Evolutionary conservation across 2,113 vertebrate genomes (phyloP), one percentile per base, ranked within the genome.

Genomic region (Osmerus mordax): DNA sequence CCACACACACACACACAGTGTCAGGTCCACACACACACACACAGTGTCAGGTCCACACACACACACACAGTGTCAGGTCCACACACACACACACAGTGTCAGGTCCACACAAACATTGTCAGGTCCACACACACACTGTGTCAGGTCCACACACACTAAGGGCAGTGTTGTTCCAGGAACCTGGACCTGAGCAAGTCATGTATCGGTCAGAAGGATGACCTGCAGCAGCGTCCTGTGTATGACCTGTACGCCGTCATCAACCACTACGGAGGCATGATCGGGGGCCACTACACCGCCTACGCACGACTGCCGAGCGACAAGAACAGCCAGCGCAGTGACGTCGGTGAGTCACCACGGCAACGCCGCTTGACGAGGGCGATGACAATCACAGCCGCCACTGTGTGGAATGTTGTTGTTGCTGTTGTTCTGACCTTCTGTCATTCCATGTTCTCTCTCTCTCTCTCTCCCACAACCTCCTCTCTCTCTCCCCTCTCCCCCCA

Each of bases 221-320:
- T 94, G 86, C 96, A 97, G 73, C 93, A 98, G 60, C 93, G 94
- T 5, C 96, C 97, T 0, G 91, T 95, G 78, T 99, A 99, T 0
- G 97, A 99, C 86, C 85, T 99, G 11, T 99, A 99, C 0, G 97
- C 95, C 0, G 96, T 99, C 80, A 99, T 99, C 80, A 99, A 98
- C 86, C 97, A 99, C 89, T 99, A 99, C 0, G 97, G 97, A 6
- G 97, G 97, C 62, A 99, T 99, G 96, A 98, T 99, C 0, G 97
- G 97, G 3, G 97, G 97, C n/a, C 97, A 99, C 84, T 99, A 99
- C 83, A 99, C 97, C 0, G 97, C 97, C 0, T 99, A 96, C 0
- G 95, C 97, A 18, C 95, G 97, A 18, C 92, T 99, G 77, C 96
- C 96, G 54, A 98, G 87, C 0, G 96, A 97, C 86, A 96, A 97